Conservation (phyloP, 2,113 vertebrate species). For the Nesoenas mayeri region DNA sequence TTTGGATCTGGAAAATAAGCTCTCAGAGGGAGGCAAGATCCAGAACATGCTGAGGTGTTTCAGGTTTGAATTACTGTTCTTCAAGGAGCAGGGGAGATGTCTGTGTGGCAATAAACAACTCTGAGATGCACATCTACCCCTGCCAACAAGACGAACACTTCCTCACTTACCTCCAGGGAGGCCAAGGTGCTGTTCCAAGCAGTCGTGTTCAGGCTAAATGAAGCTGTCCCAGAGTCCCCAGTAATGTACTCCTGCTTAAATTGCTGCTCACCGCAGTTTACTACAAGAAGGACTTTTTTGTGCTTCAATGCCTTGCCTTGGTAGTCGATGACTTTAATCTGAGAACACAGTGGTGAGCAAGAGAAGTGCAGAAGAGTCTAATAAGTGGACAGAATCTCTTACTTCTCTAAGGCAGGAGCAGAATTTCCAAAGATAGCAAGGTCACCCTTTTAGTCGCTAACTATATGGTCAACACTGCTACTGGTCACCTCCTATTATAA, state of each 20-base stretch:
- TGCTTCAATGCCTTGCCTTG: constrained; percentile 30
- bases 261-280: background rate
- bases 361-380: background rate
- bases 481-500: background rate
- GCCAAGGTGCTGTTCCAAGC: constrained; percentile 11
- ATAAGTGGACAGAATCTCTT: background rate
- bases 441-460: background rate
- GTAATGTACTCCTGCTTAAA: constrained; percentile 30
- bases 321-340: constrained; percentile 41
- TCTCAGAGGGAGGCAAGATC: background rate
- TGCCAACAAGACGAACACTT: background rate
- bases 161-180: constrained; percentile 38
- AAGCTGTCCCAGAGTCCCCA: constrained; percentile 16
- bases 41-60: background rate
- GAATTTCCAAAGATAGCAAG: background rate
- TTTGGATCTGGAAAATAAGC: background rate
- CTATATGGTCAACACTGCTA: background rate
- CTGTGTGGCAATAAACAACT: background rate
- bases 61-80: background rate
- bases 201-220: constrained; percentile 43
- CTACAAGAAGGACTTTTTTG: background rate
- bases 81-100: background rate
- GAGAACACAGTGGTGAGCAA: background rate
- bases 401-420: background rate
- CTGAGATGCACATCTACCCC: background rate